Percentiles rank a stretch among this genome's conserved stretches.
phyloP scores from a whole-genome alignment of 1,140 invertebrate genomes.

The Mamestra configurata region DNA sequence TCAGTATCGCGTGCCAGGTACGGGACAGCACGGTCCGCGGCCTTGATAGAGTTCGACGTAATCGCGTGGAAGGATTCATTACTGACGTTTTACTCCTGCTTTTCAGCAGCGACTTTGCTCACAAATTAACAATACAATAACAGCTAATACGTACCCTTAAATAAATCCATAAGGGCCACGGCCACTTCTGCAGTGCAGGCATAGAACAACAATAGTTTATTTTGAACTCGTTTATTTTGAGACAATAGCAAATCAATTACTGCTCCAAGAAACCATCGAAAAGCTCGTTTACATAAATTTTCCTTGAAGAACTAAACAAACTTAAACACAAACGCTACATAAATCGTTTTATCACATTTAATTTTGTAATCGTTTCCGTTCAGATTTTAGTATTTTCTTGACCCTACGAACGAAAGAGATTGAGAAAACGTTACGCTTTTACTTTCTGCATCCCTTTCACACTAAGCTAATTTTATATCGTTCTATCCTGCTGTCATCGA shows the following conservation, averaged over 20 bases:
- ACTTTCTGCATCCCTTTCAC: slow-evolving; percentile 17
- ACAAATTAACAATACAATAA: not conserved
- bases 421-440: slow-evolving; percentile 34
- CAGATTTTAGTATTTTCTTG: slow-evolving; percentile 33
- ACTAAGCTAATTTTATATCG: not conserved
- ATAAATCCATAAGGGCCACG: slow-evolving; percentile 73
- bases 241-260: slow-evolving; percentile 37
- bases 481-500: slow-evolving; percentile 23
- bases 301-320: not conserved
- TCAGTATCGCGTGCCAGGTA: slow-evolving; percentile 76
- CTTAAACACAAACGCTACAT: slow-evolving; percentile 9
- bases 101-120: not conserved
- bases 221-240: slow-evolving; percentile 24
- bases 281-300: slow-evolving; percentile 6
- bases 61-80: slow-evolving; percentile 58
- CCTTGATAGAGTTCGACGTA: slow-evolving; percentile 80
- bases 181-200: slow-evolving; percentile 53
- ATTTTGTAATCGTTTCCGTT: slow-evolving; percentile 34
- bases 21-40: slow-evolving; percentile 79
- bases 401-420: slow-evolving; percentile 22
- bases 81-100: slow-evolving; percentile 6
- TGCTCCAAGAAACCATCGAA: not conserved
- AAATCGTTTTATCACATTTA: slow-evolving; percentile 27
- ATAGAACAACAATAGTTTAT: slow-evolving; percentile 37
- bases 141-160: slow-evolving; percentile 70